Conservation (phyloP, 2,888 invertebrate species). For the Pherbina coryleti region DNA sequence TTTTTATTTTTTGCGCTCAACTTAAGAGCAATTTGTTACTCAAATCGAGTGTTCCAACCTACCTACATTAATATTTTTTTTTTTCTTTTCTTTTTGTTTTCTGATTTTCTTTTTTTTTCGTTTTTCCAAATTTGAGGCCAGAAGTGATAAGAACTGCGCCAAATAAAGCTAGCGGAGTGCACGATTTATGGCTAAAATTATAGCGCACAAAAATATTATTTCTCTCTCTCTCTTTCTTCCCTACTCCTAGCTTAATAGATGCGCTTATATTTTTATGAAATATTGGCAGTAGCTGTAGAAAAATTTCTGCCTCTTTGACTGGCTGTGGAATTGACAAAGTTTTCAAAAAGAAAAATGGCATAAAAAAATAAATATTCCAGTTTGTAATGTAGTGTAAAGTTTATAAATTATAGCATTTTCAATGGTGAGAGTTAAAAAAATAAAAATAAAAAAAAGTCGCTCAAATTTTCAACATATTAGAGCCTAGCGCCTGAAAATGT, state of each 20-base stretch:
- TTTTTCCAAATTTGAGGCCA: constrained; percentile 15
- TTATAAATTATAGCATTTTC: too few species aligned
- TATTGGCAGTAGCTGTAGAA: background rate
- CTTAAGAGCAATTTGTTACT: constrained; percentile 27
- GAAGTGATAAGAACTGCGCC: constrained; percentile 15
- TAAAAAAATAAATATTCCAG: too few species aligned
- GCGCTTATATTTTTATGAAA: background rate
- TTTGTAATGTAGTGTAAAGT: too few species aligned
- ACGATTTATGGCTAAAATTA: constrained; percentile 24
- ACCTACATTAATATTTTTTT: too few species aligned
- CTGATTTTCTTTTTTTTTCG: background rate
- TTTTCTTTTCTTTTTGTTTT: background rate
- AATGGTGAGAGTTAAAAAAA: too few species aligned
- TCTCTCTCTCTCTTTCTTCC: too few species aligned
- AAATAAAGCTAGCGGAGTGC: background rate
- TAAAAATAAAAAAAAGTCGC: too few species aligned
- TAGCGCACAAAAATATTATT: background rate
- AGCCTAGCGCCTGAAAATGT: too few species aligned
- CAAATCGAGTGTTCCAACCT: constrained; percentile 9
- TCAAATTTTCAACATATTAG: too few species aligned
- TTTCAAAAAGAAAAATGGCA: background rate
- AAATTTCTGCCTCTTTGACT: background rate
- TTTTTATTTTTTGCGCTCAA: constrained; percentile 15
- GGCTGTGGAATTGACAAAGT: constrained; percentile 1
- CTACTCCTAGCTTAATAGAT: background rate